These are phyloP conservation scores for Stercorarius parasiticus DNA, from an alignment of 2,113 vertebrate genomes.

Conservation along the genomic window DNA sequence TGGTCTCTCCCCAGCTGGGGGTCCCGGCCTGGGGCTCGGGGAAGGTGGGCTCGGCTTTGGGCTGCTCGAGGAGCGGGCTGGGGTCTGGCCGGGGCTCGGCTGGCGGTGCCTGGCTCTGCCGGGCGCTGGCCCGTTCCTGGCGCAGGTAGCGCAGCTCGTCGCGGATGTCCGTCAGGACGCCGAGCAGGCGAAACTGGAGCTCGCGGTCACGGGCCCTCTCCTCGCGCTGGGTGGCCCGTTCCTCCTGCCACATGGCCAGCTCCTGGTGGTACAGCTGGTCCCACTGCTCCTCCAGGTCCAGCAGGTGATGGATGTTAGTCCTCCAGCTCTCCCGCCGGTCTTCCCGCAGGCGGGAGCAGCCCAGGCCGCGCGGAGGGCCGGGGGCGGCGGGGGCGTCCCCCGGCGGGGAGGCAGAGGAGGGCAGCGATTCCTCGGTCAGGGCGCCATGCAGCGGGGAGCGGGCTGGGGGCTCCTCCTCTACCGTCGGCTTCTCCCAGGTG, in stretches of 20 bases:
- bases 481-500: slow-evolving; percentile 40
- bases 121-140: slow-evolving; percentile 34
- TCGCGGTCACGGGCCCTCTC: slow-evolving; percentile 61
- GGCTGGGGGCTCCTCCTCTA: background rate
- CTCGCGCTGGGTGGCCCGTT: slow-evolving; percentile 58
- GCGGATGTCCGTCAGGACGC: slow-evolving; percentile 68
- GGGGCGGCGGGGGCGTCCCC: background rate
- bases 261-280: slow-evolving; percentile 70
- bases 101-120: background rate
- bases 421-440: slow-evolving; percentile 62
- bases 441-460: slow-evolving; percentile 42
- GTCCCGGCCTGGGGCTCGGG: background rate
- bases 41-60: background rate
- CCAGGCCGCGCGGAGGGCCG: background rate
- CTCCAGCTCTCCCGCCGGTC: slow-evolving; percentile 40
- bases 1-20: background rate
- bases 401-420: slow-evolving; percentile 49
- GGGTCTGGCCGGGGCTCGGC: background rate
- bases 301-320: slow-evolving; percentile 61
- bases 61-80: background rate
- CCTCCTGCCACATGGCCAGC: slow-evolving; percentile 70
- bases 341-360: slow-evolving; percentile 33
- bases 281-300: slow-evolving; percentile 72
- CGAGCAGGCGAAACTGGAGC: slow-evolving; percentile 66
- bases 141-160: slow-evolving; percentile 62